Conservation (phyloP, 2,888 invertebrate genomes). For the Osedax frankpressi region DNA sequence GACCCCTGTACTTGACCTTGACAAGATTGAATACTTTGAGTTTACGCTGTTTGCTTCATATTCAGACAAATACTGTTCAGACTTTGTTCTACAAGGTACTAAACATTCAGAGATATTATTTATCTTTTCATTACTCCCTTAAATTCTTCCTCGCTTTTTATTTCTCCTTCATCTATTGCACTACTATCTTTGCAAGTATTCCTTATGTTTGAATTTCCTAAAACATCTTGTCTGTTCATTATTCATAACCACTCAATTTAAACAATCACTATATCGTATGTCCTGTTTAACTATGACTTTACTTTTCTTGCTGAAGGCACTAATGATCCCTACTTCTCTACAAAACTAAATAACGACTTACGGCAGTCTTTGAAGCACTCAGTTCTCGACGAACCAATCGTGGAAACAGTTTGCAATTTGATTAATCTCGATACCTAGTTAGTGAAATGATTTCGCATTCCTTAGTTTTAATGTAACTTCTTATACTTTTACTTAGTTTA, state of each 20-base stretch:
- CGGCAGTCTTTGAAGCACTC: slow-evolving; percentile 37
- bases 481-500: no score
- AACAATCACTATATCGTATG: no score
- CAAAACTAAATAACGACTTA: neutral
- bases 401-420: slow-evolving; percentile 69
- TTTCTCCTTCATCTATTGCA: no score
- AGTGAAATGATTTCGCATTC: slow-evolving; percentile 30
- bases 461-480: neutral
- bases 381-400: slow-evolving; percentile 54
- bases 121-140: no score
- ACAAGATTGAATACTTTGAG: slow-evolving; percentile 32
- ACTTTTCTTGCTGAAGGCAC: no score
- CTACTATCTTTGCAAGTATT: no score
- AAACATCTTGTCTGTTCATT: no score
- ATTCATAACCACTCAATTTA: no score
- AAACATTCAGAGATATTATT: no score
- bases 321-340: neutral
- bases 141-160: no score
- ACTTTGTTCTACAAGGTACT: slow-evolving; percentile 47
- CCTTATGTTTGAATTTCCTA: no score
- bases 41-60: slow-evolving; percentile 44
- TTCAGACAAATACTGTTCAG: slow-evolving; percentile 43
- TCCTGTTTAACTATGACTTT: no score
- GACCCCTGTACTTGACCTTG: neutral
- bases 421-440: slow-evolving; percentile 70